Evolutionary conservation across 2,113 vertebrate genomes (phyloP), one percentile per base, ranked within the genome.

Genomic region (Falco punctatus): DNA sequence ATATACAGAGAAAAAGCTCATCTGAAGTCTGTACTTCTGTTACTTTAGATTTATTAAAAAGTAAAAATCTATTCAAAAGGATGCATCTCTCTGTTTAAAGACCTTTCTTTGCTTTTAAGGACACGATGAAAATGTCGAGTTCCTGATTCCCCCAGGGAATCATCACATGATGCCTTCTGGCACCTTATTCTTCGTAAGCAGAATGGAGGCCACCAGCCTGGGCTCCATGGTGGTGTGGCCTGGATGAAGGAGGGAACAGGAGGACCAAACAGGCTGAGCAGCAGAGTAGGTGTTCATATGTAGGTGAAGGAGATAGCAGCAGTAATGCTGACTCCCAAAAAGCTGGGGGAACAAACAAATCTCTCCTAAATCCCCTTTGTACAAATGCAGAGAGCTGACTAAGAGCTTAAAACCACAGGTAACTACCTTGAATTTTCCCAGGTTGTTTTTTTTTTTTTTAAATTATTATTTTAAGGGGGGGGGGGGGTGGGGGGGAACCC

Each of bases 161-260:
- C 38, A 81, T 24, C 38, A 81, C 16, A 22, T 0, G 0, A 54
- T 2, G 9, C 28, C 20, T 67, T 26, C 26, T n/a, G 11, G 40
- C 21, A 83, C 54, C 26, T 72, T 23, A 35, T 23, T 79, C 18
- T 65, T 71, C 15, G 4, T 22, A 54, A 21, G 19, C 35, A 80
- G 70, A 92, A 69, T 1, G 5, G 30, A 71, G 21, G 16, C 42
- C 27, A 51, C 9, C 24, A 84, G 40, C 16, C 40, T 44, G 40
- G 21, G 46, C 46, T 61, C 49, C 5, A 3, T 1, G 2, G 15
- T 40, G 33, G 13, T 11, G 2, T 26, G 42, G 42, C 9, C 59
- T 48, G 26, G 28, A 40, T 19, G 8, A 54, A 8, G 17, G 38
- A 83, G 32, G 49, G 22, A 64, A 40, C 18, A 40, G 13, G 14